Conservation (phyloP, 2,888 invertebrate species). For the Lasius platythorax region DNA sequence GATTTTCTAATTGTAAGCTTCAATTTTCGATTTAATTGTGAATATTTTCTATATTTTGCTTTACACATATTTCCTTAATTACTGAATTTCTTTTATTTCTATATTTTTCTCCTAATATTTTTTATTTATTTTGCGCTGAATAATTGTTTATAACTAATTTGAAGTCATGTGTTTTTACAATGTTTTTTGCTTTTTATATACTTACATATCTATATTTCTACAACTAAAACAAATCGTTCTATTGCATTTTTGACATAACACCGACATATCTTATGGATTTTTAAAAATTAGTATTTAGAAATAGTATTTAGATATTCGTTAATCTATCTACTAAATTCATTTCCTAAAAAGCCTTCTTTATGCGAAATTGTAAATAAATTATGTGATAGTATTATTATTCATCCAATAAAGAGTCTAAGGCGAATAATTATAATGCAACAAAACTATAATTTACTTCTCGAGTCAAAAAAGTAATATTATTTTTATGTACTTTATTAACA, state of each 20-base stretch:
- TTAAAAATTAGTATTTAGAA: background rate
- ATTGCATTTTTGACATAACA: background rate
- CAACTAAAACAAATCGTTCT: background rate
- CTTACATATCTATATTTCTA: background rate
- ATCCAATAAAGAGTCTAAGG: background rate
- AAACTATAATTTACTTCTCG: background rate
- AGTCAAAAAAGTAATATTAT: background rate
- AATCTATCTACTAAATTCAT: background rate
- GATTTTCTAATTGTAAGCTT: background rate
- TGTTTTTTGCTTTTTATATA: background rate
- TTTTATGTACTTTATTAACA: conserved; percentile 4
- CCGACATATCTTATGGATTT: background rate
- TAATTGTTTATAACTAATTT: background rate
- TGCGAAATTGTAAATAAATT: background rate
- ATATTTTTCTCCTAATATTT: background rate
- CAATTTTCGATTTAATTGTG: background rate
- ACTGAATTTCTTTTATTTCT: background rate
- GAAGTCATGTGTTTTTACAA: background rate
- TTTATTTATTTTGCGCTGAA: background rate
- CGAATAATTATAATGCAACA: background rate
- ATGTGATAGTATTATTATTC: background rate
- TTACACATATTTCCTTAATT: background rate
- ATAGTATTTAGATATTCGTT: background rate
- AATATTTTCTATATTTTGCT: background rate
- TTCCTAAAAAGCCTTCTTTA: background rate